These are phyloP conservation scores for Phyllopteryx taeniolatus DNA, from an alignment of 2,113 vertebrate genomes.

Conservation along the genomic window DNA sequence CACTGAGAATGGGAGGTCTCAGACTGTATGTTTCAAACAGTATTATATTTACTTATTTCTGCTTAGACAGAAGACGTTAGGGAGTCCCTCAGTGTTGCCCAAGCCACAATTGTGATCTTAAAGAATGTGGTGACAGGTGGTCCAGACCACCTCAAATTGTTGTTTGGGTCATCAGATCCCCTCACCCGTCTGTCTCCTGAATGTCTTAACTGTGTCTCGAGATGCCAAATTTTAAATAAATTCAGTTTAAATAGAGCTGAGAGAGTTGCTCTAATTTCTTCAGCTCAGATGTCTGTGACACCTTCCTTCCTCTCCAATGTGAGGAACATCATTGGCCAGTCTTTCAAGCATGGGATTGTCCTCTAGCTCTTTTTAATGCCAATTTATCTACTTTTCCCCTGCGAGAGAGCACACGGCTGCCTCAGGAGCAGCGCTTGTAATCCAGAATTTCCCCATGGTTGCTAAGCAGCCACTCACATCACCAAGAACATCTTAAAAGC, in stretches of 20 bases:
- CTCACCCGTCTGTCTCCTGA: not conserved
- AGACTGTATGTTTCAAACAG: not conserved
- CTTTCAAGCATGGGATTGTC: conserved; percentile 7
- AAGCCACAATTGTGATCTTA: not conserved
- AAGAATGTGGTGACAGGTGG: not conserved
- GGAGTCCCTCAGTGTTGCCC: not conserved
- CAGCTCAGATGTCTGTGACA: not conserved
- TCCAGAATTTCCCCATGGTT: conserved; percentile 53
- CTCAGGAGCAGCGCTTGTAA: conserved; percentile 40
- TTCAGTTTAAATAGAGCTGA: too few relatives aligned
- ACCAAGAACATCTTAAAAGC: conserved; percentile 45
- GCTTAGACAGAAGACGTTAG: not conserved
- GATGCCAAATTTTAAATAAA: not conserved
- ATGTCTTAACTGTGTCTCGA: not conserved
- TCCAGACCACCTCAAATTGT: not conserved
- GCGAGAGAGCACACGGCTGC: conserved; percentile 23
- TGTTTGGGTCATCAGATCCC: not conserved
- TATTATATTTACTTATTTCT: conserved; percentile 1
- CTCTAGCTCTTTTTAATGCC: conserved; percentile 28
- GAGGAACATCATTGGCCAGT: conserved; percentile 9
- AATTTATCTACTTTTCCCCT: conserved; percentile 42
- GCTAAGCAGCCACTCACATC: conserved; percentile 65
- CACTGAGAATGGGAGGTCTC: not conserved
- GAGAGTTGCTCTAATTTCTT: not conserved
- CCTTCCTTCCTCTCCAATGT: not conserved